Conservation (phyloP, 1,140 invertebrate species). For the Episyrphus balteatus region DNA sequence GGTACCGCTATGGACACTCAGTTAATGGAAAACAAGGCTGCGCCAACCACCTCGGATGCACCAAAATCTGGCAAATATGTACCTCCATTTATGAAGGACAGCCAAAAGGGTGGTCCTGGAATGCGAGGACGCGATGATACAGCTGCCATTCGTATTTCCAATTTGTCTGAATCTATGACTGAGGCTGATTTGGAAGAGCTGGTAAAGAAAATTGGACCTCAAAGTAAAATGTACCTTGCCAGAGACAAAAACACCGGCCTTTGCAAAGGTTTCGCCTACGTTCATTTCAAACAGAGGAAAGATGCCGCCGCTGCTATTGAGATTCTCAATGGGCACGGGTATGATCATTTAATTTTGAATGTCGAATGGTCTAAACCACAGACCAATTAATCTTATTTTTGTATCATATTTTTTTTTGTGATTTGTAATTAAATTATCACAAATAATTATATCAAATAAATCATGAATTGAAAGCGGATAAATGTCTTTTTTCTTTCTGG, state of each 20-base stretch:
- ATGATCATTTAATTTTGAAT: constrained; percentile 95
- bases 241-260: constrained; percentile 72
- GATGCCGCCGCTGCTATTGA: constrained; percentile 88
- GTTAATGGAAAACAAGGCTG: constrained; percentile 36
- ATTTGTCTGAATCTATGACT: constrained; percentile 90
- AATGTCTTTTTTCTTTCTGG: no score
- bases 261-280: constrained; percentile 94
- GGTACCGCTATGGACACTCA: constrained; percentile 64
- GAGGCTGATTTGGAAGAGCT: constrained; percentile 93
- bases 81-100: constrained; percentile 78
- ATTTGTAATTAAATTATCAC: not conserved
- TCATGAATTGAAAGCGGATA: no score
- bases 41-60: constrained; percentile 29
- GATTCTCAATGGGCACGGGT: constrained; percentile 86
- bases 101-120: constrained; percentile 59
- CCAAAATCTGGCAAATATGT: constrained; percentile 59
- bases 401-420: not conserved
- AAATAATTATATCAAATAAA: no score
- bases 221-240: constrained; percentile 75
- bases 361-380: constrained; percentile 97
- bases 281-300: constrained; percentile 81
- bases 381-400: constrained; percentile 23
- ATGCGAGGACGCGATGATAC: constrained; percentile 63
- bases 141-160: constrained; percentile 90
- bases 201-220: constrained; percentile 53